phyloP scores from a whole-genome alignment of 1,140 invertebrate genomes.

The Halesus radiatus region DNA sequence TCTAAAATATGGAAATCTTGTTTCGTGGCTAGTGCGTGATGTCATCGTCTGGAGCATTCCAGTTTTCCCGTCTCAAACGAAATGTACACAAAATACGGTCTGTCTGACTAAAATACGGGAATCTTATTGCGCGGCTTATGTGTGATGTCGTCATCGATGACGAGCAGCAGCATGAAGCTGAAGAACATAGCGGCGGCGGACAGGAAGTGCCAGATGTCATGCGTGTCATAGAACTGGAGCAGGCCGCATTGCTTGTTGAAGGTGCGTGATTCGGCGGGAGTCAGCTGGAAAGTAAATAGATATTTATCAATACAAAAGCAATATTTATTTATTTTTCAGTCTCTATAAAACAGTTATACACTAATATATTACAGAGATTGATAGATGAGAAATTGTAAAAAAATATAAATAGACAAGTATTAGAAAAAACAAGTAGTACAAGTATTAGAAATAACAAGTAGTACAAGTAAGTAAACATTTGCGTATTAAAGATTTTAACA shows the following conservation, averaged over 20 bases:
- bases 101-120: constrained; percentile 77
- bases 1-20: constrained; percentile 85
- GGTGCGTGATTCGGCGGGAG: constrained; percentile 83
- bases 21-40: constrained; percentile 76
- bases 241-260: constrained; percentile 83
- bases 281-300: constrained; percentile 69
- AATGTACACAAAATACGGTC: background rate
- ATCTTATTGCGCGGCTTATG: constrained; percentile 78
- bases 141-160: constrained; percentile 84
- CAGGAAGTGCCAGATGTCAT: constrained; percentile 93
- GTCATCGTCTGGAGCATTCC: constrained; percentile 75
- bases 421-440: no score
- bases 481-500: no score
- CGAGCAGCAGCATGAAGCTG: constrained; percentile 86
- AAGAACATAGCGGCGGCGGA: constrained; percentile 90
- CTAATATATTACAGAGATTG: no score
- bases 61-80: no score
- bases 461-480: no score
- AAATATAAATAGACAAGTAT: no score
- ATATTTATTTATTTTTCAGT: no score
- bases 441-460: no score
- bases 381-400: no score
- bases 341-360: no score
- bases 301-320: no score
- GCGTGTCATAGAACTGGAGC: constrained; percentile 86